Conservation (phyloP, 2,113 vertebrate species). For the Muscicapa adusta region DNA sequence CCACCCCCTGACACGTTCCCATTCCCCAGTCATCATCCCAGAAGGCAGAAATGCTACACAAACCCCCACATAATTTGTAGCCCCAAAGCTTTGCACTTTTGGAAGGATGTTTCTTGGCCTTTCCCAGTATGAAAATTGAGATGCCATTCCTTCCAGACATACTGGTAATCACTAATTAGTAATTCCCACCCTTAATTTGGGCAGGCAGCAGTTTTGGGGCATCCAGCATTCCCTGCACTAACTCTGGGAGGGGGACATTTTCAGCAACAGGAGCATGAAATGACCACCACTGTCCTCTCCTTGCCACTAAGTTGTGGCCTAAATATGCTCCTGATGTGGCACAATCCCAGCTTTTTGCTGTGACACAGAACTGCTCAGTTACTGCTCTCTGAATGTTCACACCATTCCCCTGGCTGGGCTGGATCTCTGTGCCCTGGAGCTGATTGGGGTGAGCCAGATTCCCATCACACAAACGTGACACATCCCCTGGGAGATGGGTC, state of each 20-base stretch:
- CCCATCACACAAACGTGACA: rapidly evolving
- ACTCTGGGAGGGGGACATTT: not conserved
- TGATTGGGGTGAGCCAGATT: not conserved
- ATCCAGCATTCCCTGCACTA: not conserved
- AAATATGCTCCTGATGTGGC: not conserved
- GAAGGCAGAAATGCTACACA: not conserved
- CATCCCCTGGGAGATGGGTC: not conserved
- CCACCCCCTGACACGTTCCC: rapidly evolving
- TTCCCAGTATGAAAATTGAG: not conserved
- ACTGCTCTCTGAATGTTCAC: not conserved
- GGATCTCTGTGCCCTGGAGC: not conserved
- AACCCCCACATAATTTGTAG: not conserved
- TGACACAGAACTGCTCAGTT: not conserved
- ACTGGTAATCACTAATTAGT: not conserved
- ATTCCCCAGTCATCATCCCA: not conserved
- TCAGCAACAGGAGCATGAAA: not conserved
- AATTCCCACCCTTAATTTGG: not conserved
- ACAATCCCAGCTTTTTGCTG: not conserved
- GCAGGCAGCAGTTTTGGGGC: not conserved
- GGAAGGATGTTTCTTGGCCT: not conserved
- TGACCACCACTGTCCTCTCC: not conserved
- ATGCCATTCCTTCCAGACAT: not conserved
- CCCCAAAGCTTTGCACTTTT: not conserved
- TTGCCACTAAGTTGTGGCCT: not conserved
- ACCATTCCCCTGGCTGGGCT: rapidly evolving